Base-by-base conservation (phyloP, 2,888 invertebrate species). In the Operophtera brumata region DNA sequence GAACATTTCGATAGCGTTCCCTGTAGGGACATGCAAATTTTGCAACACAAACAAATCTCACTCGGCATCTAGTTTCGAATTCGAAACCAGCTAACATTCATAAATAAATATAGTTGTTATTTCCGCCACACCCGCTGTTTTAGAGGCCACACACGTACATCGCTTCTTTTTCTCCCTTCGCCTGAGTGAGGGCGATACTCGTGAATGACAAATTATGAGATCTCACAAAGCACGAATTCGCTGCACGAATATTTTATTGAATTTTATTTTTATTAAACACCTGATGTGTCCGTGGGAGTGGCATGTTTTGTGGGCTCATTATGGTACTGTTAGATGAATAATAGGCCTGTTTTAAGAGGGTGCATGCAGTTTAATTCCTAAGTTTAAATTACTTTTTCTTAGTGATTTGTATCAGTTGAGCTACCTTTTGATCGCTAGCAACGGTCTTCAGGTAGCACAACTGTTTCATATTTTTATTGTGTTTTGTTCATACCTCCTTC, bases 181-280 rank as follows among this genome's bases (percentile, higher is more conserved):
- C 62, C 66, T 62, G 69, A 51, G 69, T 78, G 71, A 77, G 76
- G 69, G 72, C 72, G 77, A 78, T 76, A 80, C 80, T 81, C 66
- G 72, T 78, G 77, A 83, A 83, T 82, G 84, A 85, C 83, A 84
- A 85, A 86, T 84, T 83, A 82, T 77, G 70, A 77, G 71, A 72
- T 76, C 75, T 74, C 70, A 62, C 73, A 64, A 74, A 77, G 75
- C 74, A 73, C 73, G 65, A 78, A 82, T 80, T 80, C 79, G 77
- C 75, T 69, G 66, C 55, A 52, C 66, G 66, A 73, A 76, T 71
- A 69, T 78, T 78, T 80, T 79, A 82, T 81, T 78, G 78, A 79
- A 80, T 80, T 72, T 50, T 61, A 53, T 20, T 20, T 42, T 14
- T 34, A 35, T 47, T 28, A 32, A 20, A 40, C 30, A 28, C 41